These are phyloP conservation scores for Drosophila chauvacae DNA, from an alignment of 1,140 invertebrate species.

Conservation along the genomic window DNA sequence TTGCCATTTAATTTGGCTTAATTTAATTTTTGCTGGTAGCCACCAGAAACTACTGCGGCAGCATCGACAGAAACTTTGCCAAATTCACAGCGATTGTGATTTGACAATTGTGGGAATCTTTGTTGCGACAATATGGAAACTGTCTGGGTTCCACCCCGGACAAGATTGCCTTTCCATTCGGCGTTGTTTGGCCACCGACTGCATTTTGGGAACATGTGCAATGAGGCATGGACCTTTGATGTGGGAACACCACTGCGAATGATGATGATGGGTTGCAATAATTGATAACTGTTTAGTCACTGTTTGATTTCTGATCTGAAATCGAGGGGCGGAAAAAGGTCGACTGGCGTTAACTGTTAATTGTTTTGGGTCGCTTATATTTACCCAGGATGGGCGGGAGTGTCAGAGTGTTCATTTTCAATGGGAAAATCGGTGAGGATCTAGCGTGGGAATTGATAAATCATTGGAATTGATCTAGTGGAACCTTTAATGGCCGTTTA, in stretches of 20 bases:
- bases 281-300: slow-evolving; percentile 81
- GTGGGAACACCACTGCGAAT: slow-evolving; percentile 30
- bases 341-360: slow-evolving; percentile 33
- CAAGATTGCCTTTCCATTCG: background rate
- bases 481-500: slow-evolving; percentile 58
- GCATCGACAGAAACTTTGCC: slow-evolving; percentile 8
- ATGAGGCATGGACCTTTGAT: slow-evolving; percentile 59
- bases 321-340: slow-evolving; percentile 43
- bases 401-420: slow-evolving; percentile 21
- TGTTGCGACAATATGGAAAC: slow-evolving; percentile 59
- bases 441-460: slow-evolving; percentile 63
- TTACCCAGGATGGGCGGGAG: slow-evolving; percentile 24
- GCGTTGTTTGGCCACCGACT: slow-evolving; percentile 9
- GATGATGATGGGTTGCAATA: slow-evolving; percentile 58
- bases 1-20: slow-evolving; percentile 75
- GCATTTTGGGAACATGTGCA: slow-evolving; percentile 52
- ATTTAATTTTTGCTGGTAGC: slow-evolving; percentile 78
- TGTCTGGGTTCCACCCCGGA: slow-evolving; percentile 39
- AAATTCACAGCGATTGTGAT: slow-evolving; percentile 55
- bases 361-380: slow-evolving; percentile 44
- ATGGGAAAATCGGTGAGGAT: slow-evolving; percentile 40
- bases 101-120: slow-evolving; percentile 76
- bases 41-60: slow-evolving; percentile 14
- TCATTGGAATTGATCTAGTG: slow-evolving; percentile 37
- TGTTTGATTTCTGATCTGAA: slow-evolving; percentile 55